Base-by-base conservation (phyloP, 2,797 vertebrate genomes). In the Sciaenops ocellatus region DNA sequence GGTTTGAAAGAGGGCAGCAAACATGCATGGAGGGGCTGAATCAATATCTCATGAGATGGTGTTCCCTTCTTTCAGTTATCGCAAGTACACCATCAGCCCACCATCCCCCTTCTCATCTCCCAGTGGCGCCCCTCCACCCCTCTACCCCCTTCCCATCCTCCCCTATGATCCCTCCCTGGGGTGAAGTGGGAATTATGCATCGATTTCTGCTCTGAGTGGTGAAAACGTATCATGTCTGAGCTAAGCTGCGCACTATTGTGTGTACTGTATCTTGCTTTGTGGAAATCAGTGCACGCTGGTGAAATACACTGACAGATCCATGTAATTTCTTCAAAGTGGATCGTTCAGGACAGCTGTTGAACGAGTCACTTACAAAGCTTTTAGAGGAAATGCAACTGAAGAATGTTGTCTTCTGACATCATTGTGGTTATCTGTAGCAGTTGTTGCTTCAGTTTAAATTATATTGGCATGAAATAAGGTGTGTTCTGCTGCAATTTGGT, bases 151-250 rank as follows among this genome's bases (percentile, higher is more conserved):
- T 9, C 47, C n/a, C 46, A 2, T 44, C 55, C 34, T 69, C 74
- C 66, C 69, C 57, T 57, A 16, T n/a, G 56, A n/a, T 17, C 46
- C 74, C 42, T 46, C 71, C 57, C 66, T 20, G 54, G 67, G 82
- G 69, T 69, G 85, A 90, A 79, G 77, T 71, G 80, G 87, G 86
- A 82, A 90, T 90, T 89, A 86, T 85, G 78, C 87, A 93, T 94
- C 44, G 85, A 92, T 92, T 85, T 82, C 60, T 83, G 24, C 65
- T 73, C 46, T 7, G 18, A 63, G 54, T 66, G 59, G 63, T 73
- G 78, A 74, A 82, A 82, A 61, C 6, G 13, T 73, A 74, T 78
- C 56, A 74, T 52, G 62, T 57, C 28, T 80, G 75, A 79, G 77
- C 69, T 1, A 17, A 28, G 41, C 79, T 62, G 48, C 16, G 7